These are phyloP conservation scores for Micromys minutus DNA, from an alignment of 2,113 vertebrate genomes.

Conservation along the genomic window DNA sequence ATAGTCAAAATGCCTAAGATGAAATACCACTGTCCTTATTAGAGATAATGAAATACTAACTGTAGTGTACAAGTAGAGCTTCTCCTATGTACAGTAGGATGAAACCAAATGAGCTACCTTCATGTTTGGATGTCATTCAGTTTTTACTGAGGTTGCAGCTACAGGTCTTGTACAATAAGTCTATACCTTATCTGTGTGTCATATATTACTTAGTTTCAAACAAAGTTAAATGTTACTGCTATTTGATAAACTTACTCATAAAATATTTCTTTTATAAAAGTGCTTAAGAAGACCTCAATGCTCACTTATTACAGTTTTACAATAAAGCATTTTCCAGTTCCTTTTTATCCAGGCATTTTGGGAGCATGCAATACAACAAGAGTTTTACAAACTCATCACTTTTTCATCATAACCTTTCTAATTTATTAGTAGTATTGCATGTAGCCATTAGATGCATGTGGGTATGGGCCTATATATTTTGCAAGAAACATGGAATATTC, in stretches of 20 bases:
- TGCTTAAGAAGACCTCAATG: not conserved
- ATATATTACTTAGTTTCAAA: not conserved
- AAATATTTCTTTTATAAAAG: not conserved
- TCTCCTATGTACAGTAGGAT: not conserved
- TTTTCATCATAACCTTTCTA: not conserved
- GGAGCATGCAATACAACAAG: not conserved
- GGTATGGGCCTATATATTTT: not conserved
- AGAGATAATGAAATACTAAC: not conserved
- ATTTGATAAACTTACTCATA: not conserved
- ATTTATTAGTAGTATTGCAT: not conserved
- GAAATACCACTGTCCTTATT: not conserved
- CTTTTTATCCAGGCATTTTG: not conserved
- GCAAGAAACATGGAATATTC: not conserved
- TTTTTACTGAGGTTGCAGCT: not conserved
- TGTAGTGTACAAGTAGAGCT: not conserved
- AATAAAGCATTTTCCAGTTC: not conserved
- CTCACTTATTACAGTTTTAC: not conserved
- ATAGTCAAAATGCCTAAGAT: not conserved
- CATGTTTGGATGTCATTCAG: not conserved
- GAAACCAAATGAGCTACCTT: not conserved
- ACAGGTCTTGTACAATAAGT: not conserved
- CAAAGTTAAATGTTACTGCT: not conserved
- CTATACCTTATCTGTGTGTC: not conserved
- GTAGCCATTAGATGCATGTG: not conserved
- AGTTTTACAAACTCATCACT: not conserved